These are phyloP conservation scores for Centropyge bicolor DNA, from an alignment of 2,797 vertebrate genomes.

Conservation along the genomic window DNA sequence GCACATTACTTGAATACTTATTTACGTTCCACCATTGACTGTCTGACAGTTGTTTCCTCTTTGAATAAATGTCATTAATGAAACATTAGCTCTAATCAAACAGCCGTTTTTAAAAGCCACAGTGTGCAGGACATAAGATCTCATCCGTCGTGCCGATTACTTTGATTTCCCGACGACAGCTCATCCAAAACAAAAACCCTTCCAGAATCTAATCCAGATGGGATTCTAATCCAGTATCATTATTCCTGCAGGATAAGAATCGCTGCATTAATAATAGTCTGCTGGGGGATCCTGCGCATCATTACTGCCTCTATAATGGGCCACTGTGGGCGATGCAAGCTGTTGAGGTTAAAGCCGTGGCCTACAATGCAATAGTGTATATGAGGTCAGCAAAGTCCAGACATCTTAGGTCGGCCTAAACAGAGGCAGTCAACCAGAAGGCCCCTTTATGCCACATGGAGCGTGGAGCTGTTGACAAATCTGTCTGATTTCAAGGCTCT, in stretches of 20 bases:
- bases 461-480: conserved; percentile 47
- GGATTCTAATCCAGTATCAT: conserved; percentile 34
- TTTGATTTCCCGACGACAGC: conserved; percentile 40
- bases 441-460: conserved; percentile 67
- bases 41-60: neutral
- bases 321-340: conserved; percentile 52
- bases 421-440: conserved; percentile 75
- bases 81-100: neutral
- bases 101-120: neutral
- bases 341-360: conserved; percentile 69
- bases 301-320: conserved; percentile 65
- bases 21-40: neutral
- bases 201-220: conserved; percentile 27
- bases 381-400: conserved; percentile 70
- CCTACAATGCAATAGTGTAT: conserved; percentile 70
- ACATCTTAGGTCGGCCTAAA: conserved; percentile 70
- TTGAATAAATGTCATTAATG: neutral
- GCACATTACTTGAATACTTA: neutral
- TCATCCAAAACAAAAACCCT: conserved; percentile 32
- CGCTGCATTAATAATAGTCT: conserved; percentile 32
- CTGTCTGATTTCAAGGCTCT: conserved; percentile 40
- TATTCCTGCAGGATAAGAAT: conserved; percentile 31
- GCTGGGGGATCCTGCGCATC: conserved; percentile 60
- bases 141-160: conserved; percentile 39
- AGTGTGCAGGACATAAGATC: neutral